These are phyloP conservation scores for Invenusta paracnida DNA, from an alignment of 2,888 invertebrate species.

Conservation along the genomic window DNA sequence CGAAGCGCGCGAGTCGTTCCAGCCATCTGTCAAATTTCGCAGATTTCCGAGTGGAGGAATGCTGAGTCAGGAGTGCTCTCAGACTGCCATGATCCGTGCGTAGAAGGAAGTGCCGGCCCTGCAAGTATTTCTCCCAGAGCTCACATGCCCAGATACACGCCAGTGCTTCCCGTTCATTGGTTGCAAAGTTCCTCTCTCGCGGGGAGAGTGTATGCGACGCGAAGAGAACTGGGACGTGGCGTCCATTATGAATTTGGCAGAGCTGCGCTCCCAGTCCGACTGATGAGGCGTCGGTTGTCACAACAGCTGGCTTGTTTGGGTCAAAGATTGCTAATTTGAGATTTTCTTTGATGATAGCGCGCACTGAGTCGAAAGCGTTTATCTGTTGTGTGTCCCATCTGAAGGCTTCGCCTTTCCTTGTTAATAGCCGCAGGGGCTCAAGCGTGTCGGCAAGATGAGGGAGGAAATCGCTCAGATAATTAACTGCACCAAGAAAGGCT, in stretches of 20 bases:
- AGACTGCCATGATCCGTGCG: neutral
- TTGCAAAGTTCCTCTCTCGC: neutral
- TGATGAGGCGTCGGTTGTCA: neutral
- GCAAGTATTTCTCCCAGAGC: neutral
- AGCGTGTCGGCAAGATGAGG: neutral
- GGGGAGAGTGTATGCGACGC: neutral
- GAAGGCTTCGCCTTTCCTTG: neutral
- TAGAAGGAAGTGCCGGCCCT: neutral
- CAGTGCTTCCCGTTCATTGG: neutral
- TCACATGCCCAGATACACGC: neutral
- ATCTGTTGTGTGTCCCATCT: neutral
- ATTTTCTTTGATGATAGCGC: neutral
- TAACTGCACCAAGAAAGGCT: neutral
- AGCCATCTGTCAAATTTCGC: conserved; percentile 12
- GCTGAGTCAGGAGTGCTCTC: neutral
- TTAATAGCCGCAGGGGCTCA: neutral
- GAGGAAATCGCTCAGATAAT: neutral
- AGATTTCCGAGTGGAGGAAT: neutral
- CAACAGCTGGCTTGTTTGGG: neutral
- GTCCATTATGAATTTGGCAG: neutral
- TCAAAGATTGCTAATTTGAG: neutral
- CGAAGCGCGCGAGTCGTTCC: neutral
- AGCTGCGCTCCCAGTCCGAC: neutral
- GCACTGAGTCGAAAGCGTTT: neutral
- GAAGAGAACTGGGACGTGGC: neutral